A percentile compares a stretch with the other conserved stretches of the same genome.
These are phyloP conservation scores for Gonioctena quinquepunctata DNA, from an alignment of 1,140 invertebrate genomes.

Conservation along the genomic window DNA sequence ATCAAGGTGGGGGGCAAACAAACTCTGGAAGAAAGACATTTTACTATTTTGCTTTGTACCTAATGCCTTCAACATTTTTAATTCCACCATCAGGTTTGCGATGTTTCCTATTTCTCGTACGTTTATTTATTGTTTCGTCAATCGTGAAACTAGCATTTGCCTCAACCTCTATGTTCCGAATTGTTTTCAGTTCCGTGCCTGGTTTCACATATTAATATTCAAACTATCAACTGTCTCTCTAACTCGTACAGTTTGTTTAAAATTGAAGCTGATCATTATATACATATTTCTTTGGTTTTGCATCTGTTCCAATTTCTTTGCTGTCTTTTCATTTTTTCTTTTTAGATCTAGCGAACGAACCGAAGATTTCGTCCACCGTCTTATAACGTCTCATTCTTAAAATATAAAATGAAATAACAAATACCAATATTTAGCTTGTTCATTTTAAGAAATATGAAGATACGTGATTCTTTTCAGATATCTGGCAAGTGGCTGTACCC, in stretches of 20 bases:
- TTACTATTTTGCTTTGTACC: slow-evolving; percentile 1
- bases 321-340: slow-evolving; percentile 14
- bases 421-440: slow-evolving; percentile 3
- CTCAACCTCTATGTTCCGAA: slow-evolving; percentile 7
- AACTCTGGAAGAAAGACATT: slow-evolving; percentile 14
- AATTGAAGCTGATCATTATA: slow-evolving; percentile 13
- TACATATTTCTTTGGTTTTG: slow-evolving; percentile 1
- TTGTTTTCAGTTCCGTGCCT: slow-evolving; percentile 4
- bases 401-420: slow-evolving; percentile 3
- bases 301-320: slow-evolving; percentile 11
- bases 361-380: slow-evolving; percentile 12
- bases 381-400: slow-evolving; percentile 4
- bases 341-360: slow-evolving; percentile 1
- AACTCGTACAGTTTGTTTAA: slow-evolving; percentile 14
- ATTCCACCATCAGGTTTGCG: slow-evolving; percentile 11
- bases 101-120: slow-evolving; percentile 11
- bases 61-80: not conserved
- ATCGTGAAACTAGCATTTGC: slow-evolving; percentile 12
- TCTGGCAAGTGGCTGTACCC: slow-evolving; percentile 14
- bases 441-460: slow-evolving; percentile 12
- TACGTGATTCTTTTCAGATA: slow-evolving; percentile 18
- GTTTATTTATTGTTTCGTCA: not conserved
- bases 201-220: not conserved
- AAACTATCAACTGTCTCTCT: slow-evolving; percentile 17
- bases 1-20: slow-evolving; percentile 4